Evolutionary conservation across 1,140 invertebrate species (phyloP), one percentile per base, ranked within the genome.

Genomic region (Scaptomyza montana): DNA sequence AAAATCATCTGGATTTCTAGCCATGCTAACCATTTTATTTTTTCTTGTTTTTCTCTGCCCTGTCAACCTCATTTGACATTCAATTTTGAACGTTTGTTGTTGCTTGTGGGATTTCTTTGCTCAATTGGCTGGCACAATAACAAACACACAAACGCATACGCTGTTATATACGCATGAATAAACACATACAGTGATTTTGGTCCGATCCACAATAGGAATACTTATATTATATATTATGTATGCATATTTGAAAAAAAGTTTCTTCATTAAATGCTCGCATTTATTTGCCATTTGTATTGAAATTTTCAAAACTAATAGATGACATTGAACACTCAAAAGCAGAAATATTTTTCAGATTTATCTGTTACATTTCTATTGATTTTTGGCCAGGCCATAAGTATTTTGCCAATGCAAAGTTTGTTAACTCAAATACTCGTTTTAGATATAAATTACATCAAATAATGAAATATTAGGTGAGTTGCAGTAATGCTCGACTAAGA

Each of bases 1-100:
- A 19, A 16, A 16, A 47, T 47, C 16, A 49, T 49, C 10, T n/a
- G 5, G 47, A 12, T 49, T 49, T 49, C 21, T 49, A 49, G 12
- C 25, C 5, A 43, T 5, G n/a, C 39, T 43, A n/a, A 43, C 39
- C 39, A 43, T 5, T 43, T 43, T n/a, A 16, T 43, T 43, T n/a
- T 12, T 43, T 12, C 10, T 51, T 25, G 33, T 21, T 50, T 41
- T 39, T 41, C 39, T 50, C 5, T 41, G 39, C 45, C 33, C 28
- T 19, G 61, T 65, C 53, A 71, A 53, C 62, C 45, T 57, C 54
- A 53, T 71, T 71, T 65, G 62, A 36, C 54, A 65, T 65, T 65
- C 47, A 65, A 51, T 65, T 71, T 54, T 59, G 68, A 65, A 53
- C 39, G 46, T 57, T 71, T 54, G 13, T 39, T 66, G 62, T 19